Conservation (phyloP, 2,888 invertebrate species). For the Calliphora vomitoria region DNA sequence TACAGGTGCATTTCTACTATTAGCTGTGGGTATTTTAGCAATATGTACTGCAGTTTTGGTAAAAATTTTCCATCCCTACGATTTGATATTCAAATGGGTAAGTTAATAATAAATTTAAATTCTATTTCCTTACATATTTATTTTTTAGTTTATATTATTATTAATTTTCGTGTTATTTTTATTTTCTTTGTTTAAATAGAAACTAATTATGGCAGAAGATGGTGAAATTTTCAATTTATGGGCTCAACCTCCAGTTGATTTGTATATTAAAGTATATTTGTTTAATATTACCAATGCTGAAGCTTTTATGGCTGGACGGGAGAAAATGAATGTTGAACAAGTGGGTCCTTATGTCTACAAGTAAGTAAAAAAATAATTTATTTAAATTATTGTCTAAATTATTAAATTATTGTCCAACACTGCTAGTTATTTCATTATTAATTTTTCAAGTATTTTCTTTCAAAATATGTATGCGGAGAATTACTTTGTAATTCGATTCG, state of each 20-base stretch:
- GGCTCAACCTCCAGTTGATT: constrained; percentile 91
- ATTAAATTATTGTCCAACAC: no score
- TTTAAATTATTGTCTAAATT: neutral
- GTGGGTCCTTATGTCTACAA: constrained; percentile 95
- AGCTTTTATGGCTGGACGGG: constrained; percentile 90
- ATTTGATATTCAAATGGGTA: constrained; percentile 90
- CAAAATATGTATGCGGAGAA: no score
- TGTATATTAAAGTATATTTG: constrained; percentile 91
- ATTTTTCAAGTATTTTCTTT: no score
- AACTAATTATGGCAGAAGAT: constrained; percentile 89
- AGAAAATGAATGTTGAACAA: constrained; percentile 90
- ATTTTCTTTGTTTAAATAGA: constrained; percentile 85
- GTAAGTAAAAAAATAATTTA: constrained; percentile 86
- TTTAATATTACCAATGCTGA: constrained; percentile 94
- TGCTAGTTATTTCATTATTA: no score
- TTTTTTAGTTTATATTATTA: neutral
- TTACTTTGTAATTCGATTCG: no score
- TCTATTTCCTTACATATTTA: neutral
- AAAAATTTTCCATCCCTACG: constrained; percentile 89
- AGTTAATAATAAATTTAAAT: constrained; percentile 77
- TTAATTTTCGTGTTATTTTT: neutral
- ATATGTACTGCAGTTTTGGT: constrained; percentile 88
- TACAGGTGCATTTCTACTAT: constrained; percentile 90
- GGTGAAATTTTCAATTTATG: constrained; percentile 94
- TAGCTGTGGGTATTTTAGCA: constrained; percentile 89